These are phyloP conservation scores for Drosophila robusta DNA, from an alignment of 2,888 invertebrate genomes.

Conservation along the genomic window DNA sequence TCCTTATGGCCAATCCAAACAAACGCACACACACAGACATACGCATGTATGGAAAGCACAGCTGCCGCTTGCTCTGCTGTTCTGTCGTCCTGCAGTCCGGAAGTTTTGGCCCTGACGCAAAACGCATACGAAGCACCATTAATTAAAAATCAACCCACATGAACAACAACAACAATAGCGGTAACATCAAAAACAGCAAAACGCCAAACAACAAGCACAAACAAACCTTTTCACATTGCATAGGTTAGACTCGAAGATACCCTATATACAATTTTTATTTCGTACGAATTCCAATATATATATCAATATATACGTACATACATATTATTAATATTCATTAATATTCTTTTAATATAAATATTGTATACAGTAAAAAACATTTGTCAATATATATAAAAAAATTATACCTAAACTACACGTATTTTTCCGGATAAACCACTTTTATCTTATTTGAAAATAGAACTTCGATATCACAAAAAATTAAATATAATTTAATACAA, in stretches of 20 bases:
- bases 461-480: no score
- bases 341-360: no score
- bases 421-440: no score
- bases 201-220: constrained; percentile 26
- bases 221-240: constrained; percentile 1
- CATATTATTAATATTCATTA: no score
- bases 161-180: constrained; percentile 34
- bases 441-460: no score
- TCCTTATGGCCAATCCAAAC: constrained; percentile 42
- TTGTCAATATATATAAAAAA: no score
- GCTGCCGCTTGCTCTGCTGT: constrained; percentile 36
- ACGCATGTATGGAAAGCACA: constrained; percentile 24
- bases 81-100: constrained; percentile 39
- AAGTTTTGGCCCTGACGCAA: constrained; percentile 64
- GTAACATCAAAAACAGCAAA: constrained; percentile 68
- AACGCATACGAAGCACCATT: constrained; percentile 77
- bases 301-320: no score
- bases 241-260: background rate
- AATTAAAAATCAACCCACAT: constrained; percentile 74
- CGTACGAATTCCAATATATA: background rate
- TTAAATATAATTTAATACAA: no score
- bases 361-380: no score
- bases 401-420: no score
- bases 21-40: constrained; percentile 5
- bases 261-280: background rate